Evolutionary conservation across 1,140 invertebrate species (phyloP), one percentile per base, ranked within the genome.

Genomic region (Caenorhabditis briggsae): DNA sequence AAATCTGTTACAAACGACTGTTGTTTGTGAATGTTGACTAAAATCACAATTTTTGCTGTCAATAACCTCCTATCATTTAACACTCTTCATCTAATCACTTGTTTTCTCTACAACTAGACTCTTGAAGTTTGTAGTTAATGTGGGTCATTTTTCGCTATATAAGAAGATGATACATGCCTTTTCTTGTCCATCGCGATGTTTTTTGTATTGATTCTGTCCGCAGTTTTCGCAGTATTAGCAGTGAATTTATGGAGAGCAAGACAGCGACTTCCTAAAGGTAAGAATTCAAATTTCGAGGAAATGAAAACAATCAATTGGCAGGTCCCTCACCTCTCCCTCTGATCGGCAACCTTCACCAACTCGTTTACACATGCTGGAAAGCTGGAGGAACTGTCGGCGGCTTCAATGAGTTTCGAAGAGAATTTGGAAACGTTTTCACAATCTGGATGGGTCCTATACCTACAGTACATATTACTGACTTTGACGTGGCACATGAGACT

Each of bases 371-470:
- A 8, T 41, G 25, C 46, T 78, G 70, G 70, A 78, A 78, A 23
- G 53, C 14, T 11, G 46, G 70, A 50, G 70, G 70, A 50, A 50
- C 33, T 23, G 70, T 78, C 2, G n/a, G 6, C 2, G 70, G 70
- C 50, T 78, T 78, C 43, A 48, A 64, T 18, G 83, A 84, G 46
- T 86, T 86, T 23, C 25, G 78, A 55, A 82, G 82, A 64, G 48
- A 82, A 23, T 53, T 18, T 23, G 85, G 85, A 33, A 70, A 23
- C n/a, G 82, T 86, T 0, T 82, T 82, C 41, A 86, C 85, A 23
- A 55, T 86, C 7, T 86, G 85, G 85, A 58, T 86, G 16, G 85
- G 85, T 16, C 85, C 85, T 43, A 82, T 82, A n/a, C 85, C 85
- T 23, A 65, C 23, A n/a, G 55, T 86, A 11, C 64, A 56, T 14